Base-by-base conservation (phyloP, 2,888 invertebrate species). In the Geophilus truncorum region DNA sequence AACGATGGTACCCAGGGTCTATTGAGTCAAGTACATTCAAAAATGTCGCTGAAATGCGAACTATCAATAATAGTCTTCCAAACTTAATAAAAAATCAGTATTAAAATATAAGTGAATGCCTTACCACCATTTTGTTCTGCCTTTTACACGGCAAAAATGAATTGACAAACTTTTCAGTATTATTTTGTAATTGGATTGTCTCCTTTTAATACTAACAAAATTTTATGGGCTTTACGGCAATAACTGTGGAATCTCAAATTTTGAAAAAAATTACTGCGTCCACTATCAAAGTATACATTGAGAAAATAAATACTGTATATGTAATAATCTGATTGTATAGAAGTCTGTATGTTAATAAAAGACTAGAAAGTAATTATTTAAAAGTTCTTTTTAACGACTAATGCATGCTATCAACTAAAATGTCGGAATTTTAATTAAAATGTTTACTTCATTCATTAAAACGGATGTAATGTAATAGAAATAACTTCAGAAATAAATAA, bases 11-110 rank as follows among this genome's bases (percentile, higher is more conserved):
- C 25, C n/a, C 25, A 62, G 62, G 62, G 62, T 62, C 45, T 15
- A 45, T 45, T 62, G 0, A 62, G 25, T 6, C 23, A 21, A 62
- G 7, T 23, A 7, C 18, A n/a, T 45, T 12, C 45, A 6, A 45
- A 45, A 9, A 45, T 6, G 5, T 32, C 32, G 32, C 32, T 32
- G 5, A n/a, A 45, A n/a, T n/a, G 45, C 45, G 45, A 62, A 25
- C 25, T 62, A 62, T 62, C 62, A 62, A 62, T 62, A 62, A 62
- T 62, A 62, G 62, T 62, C 62, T 62, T 62, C 62, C 62, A 62
- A 62, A 28, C 15, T 15, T 57, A 23, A 25, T 28, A 10, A 25
- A 9, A 62, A 62, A 62, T 62, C 62, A 62, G 62, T 62, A 62
- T 62, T 62, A 62, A 62, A 45, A 45, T 40, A 4, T 25, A 28